These are phyloP conservation scores for Oxygymnocypris stewartii DNA, from an alignment of 2,113 vertebrate species.

Conservation along the genomic window DNA sequence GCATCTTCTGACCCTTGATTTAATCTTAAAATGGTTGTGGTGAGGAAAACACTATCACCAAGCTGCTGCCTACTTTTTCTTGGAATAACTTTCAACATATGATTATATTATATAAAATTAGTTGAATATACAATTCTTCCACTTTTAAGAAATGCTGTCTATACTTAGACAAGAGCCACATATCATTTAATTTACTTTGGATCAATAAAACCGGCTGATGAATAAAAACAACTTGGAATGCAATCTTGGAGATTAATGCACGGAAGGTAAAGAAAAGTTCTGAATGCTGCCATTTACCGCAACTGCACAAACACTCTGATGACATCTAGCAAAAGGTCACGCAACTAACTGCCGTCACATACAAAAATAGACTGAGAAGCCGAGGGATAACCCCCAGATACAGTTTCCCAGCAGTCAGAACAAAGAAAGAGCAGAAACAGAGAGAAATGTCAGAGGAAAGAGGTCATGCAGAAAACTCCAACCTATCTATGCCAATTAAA, in stretches of 20 bases:
- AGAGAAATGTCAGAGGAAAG: slow-evolving; percentile 41
- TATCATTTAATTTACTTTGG: background rate
- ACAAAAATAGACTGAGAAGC: slow-evolving; percentile 41
- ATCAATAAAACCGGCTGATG: background rate
- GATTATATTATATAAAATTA: background rate
- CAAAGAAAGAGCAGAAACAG: slow-evolving; percentile 28
- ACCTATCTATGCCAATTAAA: slow-evolving; percentile 34
- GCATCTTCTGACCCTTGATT: slow-evolving; percentile 55
- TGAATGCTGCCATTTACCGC: slow-evolving; percentile 42
- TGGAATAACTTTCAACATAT: slow-evolving; percentile 2
- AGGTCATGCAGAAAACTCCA: slow-evolving; percentile 27
- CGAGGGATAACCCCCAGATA: slow-evolving; percentile 36
- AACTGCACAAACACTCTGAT: slow-evolving; percentile 32
- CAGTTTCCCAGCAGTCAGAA: slow-evolving; percentile 35
- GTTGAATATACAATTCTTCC: background rate
- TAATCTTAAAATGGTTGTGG: slow-evolving; percentile 30
- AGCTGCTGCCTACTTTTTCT: background rate
- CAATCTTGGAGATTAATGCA: background rate
- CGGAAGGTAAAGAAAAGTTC: background rate
- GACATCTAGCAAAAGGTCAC: slow-evolving; percentile 47
- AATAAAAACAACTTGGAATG: background rate
- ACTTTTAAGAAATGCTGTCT: background rate
- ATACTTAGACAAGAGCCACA: background rate
- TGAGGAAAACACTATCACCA: background rate
- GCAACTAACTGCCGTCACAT: slow-evolving; percentile 31